Evolutionary conservation across 2,888 invertebrate genomes (phyloP), one percentile per base, ranked within the genome.

Genomic region (Prosopocoilus inquinatus): DNA sequence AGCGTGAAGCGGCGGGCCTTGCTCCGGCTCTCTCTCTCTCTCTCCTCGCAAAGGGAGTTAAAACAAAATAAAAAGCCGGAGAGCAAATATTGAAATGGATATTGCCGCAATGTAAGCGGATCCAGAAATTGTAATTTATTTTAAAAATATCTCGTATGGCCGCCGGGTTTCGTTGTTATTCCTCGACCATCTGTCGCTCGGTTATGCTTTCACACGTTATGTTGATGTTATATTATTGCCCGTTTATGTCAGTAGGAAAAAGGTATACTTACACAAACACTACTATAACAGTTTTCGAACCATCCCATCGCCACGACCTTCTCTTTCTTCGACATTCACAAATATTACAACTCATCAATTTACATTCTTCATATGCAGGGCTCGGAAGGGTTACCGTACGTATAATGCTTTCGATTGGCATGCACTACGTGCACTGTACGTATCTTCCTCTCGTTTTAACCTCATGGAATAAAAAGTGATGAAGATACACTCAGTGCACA

Each of bases 151-250:
- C 61, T 60, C 61, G 57, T 53, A 55, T 62, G 56, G 64, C 65
- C 64, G 53, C 47, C 53, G 59, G 63, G 64, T 57, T 65, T 59
- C 53, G 59, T 62, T 70, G 65, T 67, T 67, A 66, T 70, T 66
- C 61, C 66, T 61, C 61, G 55, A 64, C 64, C 70, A 71, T 67
- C 68, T 70, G 71, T 65, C 64, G 66, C 61, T 63, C 64, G 57
- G 70, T 70, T 70, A 62, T 70, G 69, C 63, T 71, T 71, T 72
- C 72, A 64, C 72, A 72, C 71, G 72, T 70, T 65, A 58, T 70
- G 72, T 72, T 71, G 67, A 68, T 71, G 67, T 68, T 70, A 64
- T 67, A 66, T 66, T 41, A 41, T 41, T 41, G 41, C 9, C 9
- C 15, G 41, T 41, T 38, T 41, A 16, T 41, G 12, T 41, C 41